Evolutionary conservation across 2,797 vertebrate species (phyloP).

Genomic region (Megalops cyprinoides): DNA sequence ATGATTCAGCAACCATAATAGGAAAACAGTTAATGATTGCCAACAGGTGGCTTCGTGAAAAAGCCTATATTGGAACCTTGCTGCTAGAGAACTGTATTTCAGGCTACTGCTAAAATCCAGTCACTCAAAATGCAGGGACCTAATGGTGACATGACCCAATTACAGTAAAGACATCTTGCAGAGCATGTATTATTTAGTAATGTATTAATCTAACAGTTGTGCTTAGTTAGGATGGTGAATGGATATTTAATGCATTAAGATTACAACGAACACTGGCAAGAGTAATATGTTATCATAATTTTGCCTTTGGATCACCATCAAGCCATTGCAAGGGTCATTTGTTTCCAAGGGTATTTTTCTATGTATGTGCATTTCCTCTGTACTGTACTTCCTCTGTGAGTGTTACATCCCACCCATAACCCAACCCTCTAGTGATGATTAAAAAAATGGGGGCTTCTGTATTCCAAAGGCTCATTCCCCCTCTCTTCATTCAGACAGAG

Average conservation of each 20-base stretch:
- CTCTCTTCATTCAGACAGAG: conserved; percentile 60
- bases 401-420: conserved; percentile 34
- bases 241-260: neutral
- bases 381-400: neutral
- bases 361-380: neutral
- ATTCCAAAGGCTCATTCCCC: conserved; percentile 44
- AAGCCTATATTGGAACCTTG: no score
- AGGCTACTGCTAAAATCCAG: no score
- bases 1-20: no score
- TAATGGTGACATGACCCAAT: no score
- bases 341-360: neutral
- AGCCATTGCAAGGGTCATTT: neutral
- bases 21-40: no score
- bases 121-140: no score
- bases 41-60: no score
- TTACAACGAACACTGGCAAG: no score
- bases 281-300: no score
- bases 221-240: neutral
- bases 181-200: conserved; percentile 47
- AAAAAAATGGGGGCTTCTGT: conserved; percentile 69
- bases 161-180: no score
- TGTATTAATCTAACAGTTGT: neutral
- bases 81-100: no score
- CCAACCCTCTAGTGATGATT: conserved; percentile 65
- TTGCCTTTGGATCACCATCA: no score